Percentiles rank a stretch among this genome's conserved stretches.
Conservation (phyloP, 2,797 vertebrate species). For the Parauchenoglanis punctatus region DNA sequence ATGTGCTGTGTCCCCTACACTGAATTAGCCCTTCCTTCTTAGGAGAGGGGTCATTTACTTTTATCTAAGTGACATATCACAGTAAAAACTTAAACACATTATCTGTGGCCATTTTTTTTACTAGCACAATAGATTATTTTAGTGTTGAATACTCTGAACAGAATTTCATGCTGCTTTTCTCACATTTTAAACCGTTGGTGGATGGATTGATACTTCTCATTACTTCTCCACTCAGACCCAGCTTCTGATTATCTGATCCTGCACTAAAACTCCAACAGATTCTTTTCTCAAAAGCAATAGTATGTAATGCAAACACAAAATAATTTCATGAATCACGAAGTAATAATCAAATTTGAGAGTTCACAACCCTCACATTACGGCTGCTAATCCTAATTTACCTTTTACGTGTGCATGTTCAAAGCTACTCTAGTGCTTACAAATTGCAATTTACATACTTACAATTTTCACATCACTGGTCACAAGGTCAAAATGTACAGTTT, state of each 20-base stretch:
- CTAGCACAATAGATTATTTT: neutral
- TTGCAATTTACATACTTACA: neutral
- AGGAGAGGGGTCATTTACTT: neutral
- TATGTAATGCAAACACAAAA: neutral
- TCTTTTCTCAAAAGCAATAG: neutral
- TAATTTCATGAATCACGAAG: neutral
- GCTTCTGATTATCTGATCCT: neutral
- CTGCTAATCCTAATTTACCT: neutral
- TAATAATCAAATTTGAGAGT: neutral
- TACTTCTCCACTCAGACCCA: neutral
- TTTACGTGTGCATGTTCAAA: neutral
- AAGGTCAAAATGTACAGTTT: neutral
- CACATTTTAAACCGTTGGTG: neutral
- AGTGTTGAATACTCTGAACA: neutral
- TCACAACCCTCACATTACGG: neutral
- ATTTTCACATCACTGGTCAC: neutral
- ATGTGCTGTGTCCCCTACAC: neutral
- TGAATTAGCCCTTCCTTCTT: neutral
- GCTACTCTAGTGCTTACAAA: neutral
- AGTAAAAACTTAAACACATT: neutral
- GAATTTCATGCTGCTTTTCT: neutral
- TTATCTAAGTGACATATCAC: neutral
- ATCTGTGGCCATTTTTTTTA: neutral
- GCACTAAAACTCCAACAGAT: neutral
- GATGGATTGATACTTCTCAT: neutral